Percentiles rank a stretch among this genome's conserved stretches.
Conservation (phyloP, 2,888 invertebrate genomes). For the Drosophila maculinotata region DNA sequence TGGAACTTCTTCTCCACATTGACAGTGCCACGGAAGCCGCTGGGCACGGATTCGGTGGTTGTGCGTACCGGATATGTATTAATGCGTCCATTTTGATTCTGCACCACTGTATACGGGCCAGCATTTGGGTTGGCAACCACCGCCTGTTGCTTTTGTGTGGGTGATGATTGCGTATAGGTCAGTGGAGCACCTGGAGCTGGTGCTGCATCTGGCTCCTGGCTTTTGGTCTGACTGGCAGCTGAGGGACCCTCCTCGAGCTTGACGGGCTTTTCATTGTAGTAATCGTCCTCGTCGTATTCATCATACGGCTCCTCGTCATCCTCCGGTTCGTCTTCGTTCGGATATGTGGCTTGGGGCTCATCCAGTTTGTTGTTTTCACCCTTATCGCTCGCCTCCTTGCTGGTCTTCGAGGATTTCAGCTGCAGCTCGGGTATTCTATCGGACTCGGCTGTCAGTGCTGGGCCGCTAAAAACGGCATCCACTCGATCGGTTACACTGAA, state of each 20-base stretch:
- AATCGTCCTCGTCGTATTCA: constrained; percentile 87
- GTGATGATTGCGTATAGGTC: constrained; percentile 77
- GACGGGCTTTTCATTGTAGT: constrained; percentile 86
- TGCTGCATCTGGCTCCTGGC: constrained; percentile 17
- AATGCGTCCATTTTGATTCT: constrained; percentile 84
- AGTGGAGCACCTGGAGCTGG: constrained; percentile 42
- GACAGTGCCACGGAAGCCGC: constrained; percentile 84
- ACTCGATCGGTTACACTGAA: constrained; percentile 83
- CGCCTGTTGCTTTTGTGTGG: constrained; percentile 81
- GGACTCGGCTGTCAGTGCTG: constrained; percentile 64
- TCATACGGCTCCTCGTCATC: constrained; percentile 86
- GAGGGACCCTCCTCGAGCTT: constrained; percentile 72
- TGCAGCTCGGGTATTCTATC: constrained; percentile 78
- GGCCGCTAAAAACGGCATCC: constrained; percentile 80
- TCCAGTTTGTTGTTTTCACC: constrained; percentile 58
- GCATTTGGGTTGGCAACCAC: constrained; percentile 61
- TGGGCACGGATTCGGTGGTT: constrained; percentile 83
- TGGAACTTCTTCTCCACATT: constrained; percentile 85
- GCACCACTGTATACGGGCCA: constrained; percentile 73
- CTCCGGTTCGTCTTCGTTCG: constrained; percentile 87
- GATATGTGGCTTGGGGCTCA: constrained; percentile 76
- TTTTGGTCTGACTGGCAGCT: constrained; percentile 38
- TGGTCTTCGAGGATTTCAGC: constrained; percentile 78
- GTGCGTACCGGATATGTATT: constrained; percentile 72
- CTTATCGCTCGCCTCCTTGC: constrained; percentile 67